Evolutionary conservation across 2,797 vertebrate species (phyloP).

Genomic region (Semotilus atromaculatus): DNA sequence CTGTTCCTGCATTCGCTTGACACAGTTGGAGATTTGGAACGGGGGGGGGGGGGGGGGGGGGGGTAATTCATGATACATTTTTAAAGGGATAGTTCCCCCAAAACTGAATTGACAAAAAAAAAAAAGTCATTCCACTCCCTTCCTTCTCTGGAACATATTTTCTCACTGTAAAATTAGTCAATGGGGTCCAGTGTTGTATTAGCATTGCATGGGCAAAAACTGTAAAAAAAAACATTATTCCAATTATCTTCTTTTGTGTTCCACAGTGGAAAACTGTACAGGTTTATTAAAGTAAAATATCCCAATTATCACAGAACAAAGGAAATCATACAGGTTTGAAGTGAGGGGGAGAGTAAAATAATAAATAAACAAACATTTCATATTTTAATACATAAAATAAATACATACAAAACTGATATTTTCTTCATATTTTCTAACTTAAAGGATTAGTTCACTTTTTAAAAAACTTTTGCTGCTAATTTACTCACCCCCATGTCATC

Average conservation of each 20-base stretch:
- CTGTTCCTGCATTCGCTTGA: background rate
- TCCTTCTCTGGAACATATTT: background rate
- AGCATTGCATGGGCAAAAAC: background rate
- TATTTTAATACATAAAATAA: background rate
- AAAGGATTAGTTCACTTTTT: no score
- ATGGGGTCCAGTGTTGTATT: no score
- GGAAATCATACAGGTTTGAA: background rate
- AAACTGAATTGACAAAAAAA: background rate
- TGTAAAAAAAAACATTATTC: background rate
- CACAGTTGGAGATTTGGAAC: background rate
- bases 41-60: no score
- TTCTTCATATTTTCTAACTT: background rate
- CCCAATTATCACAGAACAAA: background rate
- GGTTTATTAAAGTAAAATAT: background rate
- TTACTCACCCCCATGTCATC: no score
- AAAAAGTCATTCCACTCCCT: background rate
- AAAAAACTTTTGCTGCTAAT: no score
- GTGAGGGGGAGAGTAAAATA: background rate
- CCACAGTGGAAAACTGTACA: background rate
- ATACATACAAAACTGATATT: background rate
- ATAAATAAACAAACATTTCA: background rate
- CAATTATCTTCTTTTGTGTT: background rate
- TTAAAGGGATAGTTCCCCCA: background rate
- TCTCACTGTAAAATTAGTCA: background rate
- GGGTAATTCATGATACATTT: background rate